These are phyloP conservation scores for Tachycineta bicolor DNA, from an alignment of 2,113 vertebrate genomes.

Conservation along the genomic window DNA sequence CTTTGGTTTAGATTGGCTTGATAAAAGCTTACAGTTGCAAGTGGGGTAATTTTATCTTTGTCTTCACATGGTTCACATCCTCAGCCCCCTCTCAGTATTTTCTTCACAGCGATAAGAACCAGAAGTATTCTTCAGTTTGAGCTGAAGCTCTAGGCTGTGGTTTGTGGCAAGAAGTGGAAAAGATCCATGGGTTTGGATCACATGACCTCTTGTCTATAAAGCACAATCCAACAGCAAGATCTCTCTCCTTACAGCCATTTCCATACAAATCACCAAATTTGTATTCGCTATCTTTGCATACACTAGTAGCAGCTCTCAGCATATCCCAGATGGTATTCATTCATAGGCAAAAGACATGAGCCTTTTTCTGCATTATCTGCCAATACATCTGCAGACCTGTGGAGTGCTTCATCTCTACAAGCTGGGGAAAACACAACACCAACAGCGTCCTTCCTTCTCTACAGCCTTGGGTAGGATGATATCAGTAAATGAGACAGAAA, in stretches of 20 bases:
- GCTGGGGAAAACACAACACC: neutral
- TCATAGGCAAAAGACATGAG: neutral
- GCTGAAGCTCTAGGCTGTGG: neutral
- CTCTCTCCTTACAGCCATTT: neutral
- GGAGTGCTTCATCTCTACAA: neutral
- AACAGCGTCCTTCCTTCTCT: accelerated
- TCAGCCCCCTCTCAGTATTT: neutral
- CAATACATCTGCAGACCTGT: neutral
- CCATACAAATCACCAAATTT: neutral
- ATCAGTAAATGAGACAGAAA: neutral
- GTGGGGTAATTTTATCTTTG: neutral
- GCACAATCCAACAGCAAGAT: neutral
- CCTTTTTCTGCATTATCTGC: neutral
- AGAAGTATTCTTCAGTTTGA: neutral
- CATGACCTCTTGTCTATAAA: neutral
- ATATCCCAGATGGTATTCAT: neutral
- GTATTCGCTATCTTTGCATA: neutral
- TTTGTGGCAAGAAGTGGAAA: neutral
- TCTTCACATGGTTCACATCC: neutral
- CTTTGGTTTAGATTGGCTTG: neutral
- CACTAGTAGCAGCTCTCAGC: neutral
- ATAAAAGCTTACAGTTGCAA: neutral
- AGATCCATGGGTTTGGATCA: neutral
- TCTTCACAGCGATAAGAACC: neutral
- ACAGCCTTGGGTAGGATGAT: neutral